phyloP scores from a whole-genome alignment of 2,113 vertebrate genomes.

The Cololabis saira region DNA sequence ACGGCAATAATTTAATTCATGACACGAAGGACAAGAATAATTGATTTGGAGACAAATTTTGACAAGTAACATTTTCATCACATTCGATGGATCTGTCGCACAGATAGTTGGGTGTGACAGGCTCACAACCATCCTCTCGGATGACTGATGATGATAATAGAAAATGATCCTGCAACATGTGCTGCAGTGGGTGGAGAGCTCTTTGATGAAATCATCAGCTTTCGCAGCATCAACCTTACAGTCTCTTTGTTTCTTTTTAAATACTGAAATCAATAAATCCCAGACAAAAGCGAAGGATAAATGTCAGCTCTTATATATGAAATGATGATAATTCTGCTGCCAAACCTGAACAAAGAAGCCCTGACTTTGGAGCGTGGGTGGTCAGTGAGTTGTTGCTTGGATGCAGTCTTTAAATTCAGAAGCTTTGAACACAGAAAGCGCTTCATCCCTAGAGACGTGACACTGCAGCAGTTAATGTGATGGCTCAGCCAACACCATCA shows the following conservation, averaged over 20 bases:
- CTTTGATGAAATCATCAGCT: background rate
- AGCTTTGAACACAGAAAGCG: background rate
- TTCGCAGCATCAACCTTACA: background rate
- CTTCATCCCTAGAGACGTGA: conserved; percentile 29
- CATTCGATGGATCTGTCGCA: background rate
- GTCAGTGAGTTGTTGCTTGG: conserved; percentile 4
- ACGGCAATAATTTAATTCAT: background rate
- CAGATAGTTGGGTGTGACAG: conserved; percentile 8
- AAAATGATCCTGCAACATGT: background rate
- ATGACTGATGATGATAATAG: conserved; percentile 48
- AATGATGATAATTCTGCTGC: background rate
- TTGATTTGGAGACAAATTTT: background rate
- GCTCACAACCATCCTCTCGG: conserved; percentile 15
- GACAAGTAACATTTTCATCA: background rate
- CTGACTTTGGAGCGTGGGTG: too few relatives aligned
- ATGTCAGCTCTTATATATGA: background rate
- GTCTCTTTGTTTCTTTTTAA: background rate
- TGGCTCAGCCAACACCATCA: conserved; percentile 36
- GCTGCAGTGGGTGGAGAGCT: background rate
- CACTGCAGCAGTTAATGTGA: conserved; percentile 34
- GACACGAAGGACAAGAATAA: conserved; percentile 1
- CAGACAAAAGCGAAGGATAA: background rate
- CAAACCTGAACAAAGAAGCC: too few relatives aligned
- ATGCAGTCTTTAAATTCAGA: conserved; percentile 2
- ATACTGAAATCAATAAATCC: background rate